A percentile compares a stretch with the other conserved stretches of the same genome.
Conservation (phyloP, 1,140 invertebrate species). For the Brachionus manjavacas region DNA sequence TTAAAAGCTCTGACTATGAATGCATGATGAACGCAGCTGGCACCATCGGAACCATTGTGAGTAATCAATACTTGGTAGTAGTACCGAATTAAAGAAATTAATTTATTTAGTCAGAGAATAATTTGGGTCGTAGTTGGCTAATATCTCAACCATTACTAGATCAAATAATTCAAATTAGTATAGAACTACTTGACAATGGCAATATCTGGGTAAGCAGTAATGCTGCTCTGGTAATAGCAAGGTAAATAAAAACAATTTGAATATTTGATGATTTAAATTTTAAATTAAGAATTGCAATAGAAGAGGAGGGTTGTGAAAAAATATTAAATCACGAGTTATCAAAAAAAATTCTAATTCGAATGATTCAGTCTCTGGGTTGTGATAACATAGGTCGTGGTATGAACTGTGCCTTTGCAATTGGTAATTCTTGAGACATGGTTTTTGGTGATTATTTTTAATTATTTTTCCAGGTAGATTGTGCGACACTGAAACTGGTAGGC, state of each 20-base stretch:
- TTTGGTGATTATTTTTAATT: not conserved
- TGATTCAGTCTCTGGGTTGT: conserved; percentile 51
- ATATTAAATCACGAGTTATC: conserved; percentile 50
- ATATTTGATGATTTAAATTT: too few relatives aligned
- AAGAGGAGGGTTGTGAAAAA: conserved; percentile 52
- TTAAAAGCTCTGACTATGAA: conserved; percentile 54
- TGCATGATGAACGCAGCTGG: conserved; percentile 58
- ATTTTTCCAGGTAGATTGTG: conserved; percentile 15
- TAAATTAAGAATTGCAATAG: conserved; percentile 51
- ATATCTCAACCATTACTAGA: conserved; percentile 49
- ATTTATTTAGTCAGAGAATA: conserved; percentile 51
- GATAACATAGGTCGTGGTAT: conserved; percentile 57
- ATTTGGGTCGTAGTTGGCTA: conserved; percentile 53
- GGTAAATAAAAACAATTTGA: conserved; percentile 44
- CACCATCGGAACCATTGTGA: conserved; percentile 56
- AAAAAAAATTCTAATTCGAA: conserved; percentile 48
- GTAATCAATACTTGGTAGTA: not conserved
- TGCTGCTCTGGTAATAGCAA: conserved; percentile 55
- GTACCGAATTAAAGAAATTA: not conserved
- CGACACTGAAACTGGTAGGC: not conserved
- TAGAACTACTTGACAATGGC: conserved; percentile 49
- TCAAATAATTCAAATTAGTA: conserved; percentile 49
- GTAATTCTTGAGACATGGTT: conserved; percentile 17
- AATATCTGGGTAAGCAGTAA: conserved; percentile 57
- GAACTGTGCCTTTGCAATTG: conserved; percentile 58